These are phyloP conservation scores for Dendrocopos noguchii DNA, from an alignment of 2,113 vertebrate genomes.

Conservation along the genomic window DNA sequence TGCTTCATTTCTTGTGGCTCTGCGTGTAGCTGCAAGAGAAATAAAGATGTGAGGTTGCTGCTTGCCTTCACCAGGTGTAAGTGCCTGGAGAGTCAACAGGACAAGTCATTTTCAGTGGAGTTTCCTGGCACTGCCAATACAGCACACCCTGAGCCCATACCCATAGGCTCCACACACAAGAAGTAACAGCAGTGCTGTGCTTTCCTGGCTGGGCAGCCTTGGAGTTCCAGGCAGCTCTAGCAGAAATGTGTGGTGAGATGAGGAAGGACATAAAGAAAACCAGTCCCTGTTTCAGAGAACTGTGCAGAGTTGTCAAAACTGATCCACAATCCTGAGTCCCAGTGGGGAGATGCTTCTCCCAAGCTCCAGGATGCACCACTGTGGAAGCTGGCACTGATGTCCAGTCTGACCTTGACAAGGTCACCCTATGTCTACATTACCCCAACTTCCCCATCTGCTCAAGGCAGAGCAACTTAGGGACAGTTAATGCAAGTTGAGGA, in stretches of 20 bases:
- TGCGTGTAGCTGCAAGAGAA: background rate
- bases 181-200: background rate
- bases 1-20: background rate
- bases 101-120: background rate
- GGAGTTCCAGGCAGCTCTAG: background rate
- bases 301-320: background rate
- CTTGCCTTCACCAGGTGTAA: accelerated
- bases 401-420: background rate
- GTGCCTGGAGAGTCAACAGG: background rate
- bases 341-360: accelerated
- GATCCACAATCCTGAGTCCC: accelerated
- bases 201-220: background rate
- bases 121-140: background rate
- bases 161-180: background rate
- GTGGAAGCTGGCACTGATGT: accelerated
- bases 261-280: background rate
- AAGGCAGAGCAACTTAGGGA: accelerated
- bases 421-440: accelerated
- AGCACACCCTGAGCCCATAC: accelerated
- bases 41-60: background rate
- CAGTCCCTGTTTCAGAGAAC: background rate
- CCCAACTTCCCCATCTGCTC: accelerated
- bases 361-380: accelerated
- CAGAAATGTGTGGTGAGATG: background rate
- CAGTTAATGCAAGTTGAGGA: background rate